phyloP scores from a whole-genome alignment of 2,888 invertebrate species.

The Drosophila cognata region DNA sequence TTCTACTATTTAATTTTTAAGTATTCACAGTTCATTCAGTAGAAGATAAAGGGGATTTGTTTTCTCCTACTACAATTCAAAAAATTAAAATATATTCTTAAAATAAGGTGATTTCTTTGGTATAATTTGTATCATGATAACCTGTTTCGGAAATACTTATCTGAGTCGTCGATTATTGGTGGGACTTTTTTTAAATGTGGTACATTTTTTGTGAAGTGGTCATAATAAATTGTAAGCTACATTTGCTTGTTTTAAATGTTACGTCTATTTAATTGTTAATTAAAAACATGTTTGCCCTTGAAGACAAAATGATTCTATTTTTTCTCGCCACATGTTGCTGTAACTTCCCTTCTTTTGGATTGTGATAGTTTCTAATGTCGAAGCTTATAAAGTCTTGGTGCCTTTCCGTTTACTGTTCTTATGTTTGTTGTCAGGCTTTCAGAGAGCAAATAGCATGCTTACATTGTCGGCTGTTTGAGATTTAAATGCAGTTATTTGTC shows the following conservation, averaged over 20 bases:
- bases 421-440: not conserved
- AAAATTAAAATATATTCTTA: too few relatives aligned
- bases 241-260: not conserved
- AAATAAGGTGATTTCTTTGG: not conserved
- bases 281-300: conserved; percentile 29
- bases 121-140: not conserved
- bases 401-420: not conserved
- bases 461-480: conserved; percentile 11
- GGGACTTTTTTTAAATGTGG: not conserved
- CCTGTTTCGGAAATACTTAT: not conserved
- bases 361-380: conserved; percentile 27
- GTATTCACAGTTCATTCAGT: not conserved
- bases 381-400: conserved; percentile 43
- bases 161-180: not conserved
- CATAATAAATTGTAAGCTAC: not conserved
- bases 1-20: too few relatives aligned
- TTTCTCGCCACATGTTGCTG: accelerated
- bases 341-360: not conserved
- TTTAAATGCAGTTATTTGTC: conserved; percentile 21
- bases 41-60: not conserved
- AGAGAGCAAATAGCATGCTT: conserved; percentile 3
- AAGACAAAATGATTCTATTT: conserved; percentile 38
- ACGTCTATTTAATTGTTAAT: not conserved
- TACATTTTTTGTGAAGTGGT: too few relatives aligned
- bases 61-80: not conserved